A percentile compares a stretch with the other conserved stretches of the same genome.
Evolutionary conservation across 2,888 invertebrate species (phyloP).

Genomic region (Drosophila nigritarsus): DNA sequence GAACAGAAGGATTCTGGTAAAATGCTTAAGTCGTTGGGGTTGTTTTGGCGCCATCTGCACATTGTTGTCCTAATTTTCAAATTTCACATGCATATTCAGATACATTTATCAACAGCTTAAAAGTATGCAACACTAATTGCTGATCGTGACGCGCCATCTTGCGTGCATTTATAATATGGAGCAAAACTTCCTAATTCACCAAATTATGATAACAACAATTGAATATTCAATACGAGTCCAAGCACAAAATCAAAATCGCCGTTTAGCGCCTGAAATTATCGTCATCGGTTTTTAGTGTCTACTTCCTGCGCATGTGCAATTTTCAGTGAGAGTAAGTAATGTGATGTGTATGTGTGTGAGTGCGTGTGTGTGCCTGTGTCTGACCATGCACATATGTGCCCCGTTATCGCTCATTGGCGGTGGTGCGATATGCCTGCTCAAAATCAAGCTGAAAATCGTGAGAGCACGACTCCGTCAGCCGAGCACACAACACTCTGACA

Average conservation of each 20-base stretch:
- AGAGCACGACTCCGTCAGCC: constrained; percentile 43
- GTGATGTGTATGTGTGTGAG: constrained; percentile 9
- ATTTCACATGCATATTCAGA: not conserved
- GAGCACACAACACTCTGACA: constrained; percentile 16
- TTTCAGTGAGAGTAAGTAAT: constrained; percentile 24
- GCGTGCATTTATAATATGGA: constrained; percentile 2
- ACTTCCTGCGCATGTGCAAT: constrained; percentile 73
- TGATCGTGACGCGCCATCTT: constrained; percentile 29
- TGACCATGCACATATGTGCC: constrained; percentile 14
- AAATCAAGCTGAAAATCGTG: constrained; percentile 31
- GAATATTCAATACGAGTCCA: not conserved
- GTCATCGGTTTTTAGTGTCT: constrained; percentile 38
- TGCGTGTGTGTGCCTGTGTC: constrained; percentile 16
- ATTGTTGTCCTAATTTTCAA: constrained; percentile 12
- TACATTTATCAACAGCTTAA: not conserved
- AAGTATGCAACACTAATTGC: constrained; percentile 16
- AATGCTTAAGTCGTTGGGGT: constrained; percentile 1
- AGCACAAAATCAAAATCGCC: constrained; percentile 8
- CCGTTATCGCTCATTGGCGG: constrained; percentile 12
- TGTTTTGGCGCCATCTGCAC: constrained; percentile 18
- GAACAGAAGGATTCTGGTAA: not conserved
- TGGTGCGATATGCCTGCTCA: constrained; percentile 63
- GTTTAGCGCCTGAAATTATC: constrained; percentile 30
- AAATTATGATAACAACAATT: constrained; percentile 5
- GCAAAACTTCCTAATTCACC: not conserved